Evolutionary conservation across 2,888 invertebrate species (phyloP).

Genomic region (Chloroclysta siterata): DNA sequence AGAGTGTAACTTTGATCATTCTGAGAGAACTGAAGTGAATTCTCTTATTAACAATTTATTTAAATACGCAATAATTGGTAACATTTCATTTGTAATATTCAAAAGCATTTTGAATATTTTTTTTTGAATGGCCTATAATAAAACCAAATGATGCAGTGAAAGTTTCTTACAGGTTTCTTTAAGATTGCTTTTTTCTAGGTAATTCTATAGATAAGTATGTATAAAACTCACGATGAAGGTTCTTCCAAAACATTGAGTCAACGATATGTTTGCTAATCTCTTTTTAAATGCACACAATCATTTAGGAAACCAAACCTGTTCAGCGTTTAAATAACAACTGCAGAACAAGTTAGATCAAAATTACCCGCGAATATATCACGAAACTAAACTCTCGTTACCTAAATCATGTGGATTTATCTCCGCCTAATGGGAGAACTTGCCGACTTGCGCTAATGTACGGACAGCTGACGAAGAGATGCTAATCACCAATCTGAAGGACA

Average conservation of each 20-base stretch:
- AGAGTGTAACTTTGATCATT: slow-evolving; percentile 17
- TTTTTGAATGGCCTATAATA: too few relatives aligned
- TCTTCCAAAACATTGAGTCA: too few relatives aligned
- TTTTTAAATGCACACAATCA: slow-evolving; percentile 17
- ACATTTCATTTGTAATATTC: too few relatives aligned
- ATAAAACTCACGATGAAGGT: too few relatives aligned
- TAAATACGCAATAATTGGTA: neutral
- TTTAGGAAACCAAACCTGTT: slow-evolving; percentile 18
- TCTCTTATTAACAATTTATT: neutral
- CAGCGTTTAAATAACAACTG: slow-evolving; percentile 15
- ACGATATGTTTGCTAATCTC: slow-evolving; percentile 6
- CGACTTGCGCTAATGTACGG: slow-evolving; percentile 40
- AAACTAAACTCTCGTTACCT: slow-evolving; percentile 44
- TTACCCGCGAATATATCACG: slow-evolving; percentile 41
- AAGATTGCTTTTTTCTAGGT: too few relatives aligned
- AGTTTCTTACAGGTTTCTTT: too few relatives aligned
- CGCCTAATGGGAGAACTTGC: slow-evolving; percentile 58
- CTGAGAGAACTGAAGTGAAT: neutral
- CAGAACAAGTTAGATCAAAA: slow-evolving; percentile 31
- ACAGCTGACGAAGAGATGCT: slow-evolving; percentile 37
- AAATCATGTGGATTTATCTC: slow-evolving; percentile 64
- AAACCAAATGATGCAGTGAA: too few relatives aligned
- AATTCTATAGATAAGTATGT: too few relatives aligned
- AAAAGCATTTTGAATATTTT: too few relatives aligned
- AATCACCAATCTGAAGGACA: slow-evolving; percentile 43